Percentiles rank a stretch among this genome's conserved stretches.
Conservation (phyloP, 2,113 vertebrate species). For the Heloderma charlesbogerti region DNA sequence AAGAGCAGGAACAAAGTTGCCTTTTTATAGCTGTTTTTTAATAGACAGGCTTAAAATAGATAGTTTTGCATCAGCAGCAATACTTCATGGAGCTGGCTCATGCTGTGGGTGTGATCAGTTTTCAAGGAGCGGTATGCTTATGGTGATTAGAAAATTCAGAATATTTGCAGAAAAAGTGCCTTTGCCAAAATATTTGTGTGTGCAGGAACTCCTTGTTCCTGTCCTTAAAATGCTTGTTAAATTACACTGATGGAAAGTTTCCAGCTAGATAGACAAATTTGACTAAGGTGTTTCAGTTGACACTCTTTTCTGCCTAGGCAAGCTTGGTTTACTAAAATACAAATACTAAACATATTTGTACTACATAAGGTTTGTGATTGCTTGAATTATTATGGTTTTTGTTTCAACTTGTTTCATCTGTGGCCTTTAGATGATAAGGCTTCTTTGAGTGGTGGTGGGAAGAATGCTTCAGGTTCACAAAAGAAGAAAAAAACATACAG, state of each 20-base stretch:
- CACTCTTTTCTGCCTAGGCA: neutral
- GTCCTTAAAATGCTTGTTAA: neutral
- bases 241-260: neutral
- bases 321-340: accelerated
- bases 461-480: neutral
- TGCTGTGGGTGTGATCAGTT: neutral
- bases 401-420: neutral
- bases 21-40: constrained; percentile 6
- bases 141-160: constrained; percentile 20
- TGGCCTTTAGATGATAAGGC: neutral
- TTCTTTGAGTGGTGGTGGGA: neutral
- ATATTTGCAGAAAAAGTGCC: neutral
- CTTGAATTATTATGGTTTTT: neutral
- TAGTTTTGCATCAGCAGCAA: neutral
- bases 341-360: neutral
- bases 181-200: constrained; percentile 26
- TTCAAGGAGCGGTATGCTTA: neutral
- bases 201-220: neutral
- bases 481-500: neutral
- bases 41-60: neutral
- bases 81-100: constrained; percentile 3
- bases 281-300: neutral
- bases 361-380: neutral
- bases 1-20: neutral
- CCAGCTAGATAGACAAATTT: constrained; percentile 2